Percentiles rank a stretch among this genome's conserved stretches.
phyloP scores from a whole-genome alignment of 2,888 invertebrate genomes.

The Danaus chrysippus region DNA sequence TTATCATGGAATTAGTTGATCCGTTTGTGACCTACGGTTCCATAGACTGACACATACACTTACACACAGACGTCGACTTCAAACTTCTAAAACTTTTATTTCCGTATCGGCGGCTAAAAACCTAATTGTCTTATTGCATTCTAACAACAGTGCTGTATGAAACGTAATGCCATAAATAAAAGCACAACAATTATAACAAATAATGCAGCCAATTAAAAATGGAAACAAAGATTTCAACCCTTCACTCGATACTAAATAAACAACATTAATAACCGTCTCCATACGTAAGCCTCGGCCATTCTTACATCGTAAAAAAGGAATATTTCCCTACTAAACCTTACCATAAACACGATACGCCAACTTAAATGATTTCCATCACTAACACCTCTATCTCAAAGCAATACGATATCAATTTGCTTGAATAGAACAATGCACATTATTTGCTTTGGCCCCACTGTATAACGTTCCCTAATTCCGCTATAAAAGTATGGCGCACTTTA shows the following conservation, averaged over 20 bases:
- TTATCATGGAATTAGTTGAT: too few relatives aligned
- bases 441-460: conserved; percentile 38
- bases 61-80: too few relatives aligned
- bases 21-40: too few relatives aligned
- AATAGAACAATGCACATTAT: neutral
- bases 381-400: conserved; percentile 26
- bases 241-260: conserved; percentile 48
- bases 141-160: too few relatives aligned
- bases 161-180: too few relatives aligned
- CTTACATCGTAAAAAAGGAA: conserved; percentile 73
- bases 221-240: conserved; percentile 15
- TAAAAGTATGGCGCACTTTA: conserved; percentile 72
- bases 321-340: conserved; percentile 71
- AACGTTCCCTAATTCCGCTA: conserved; percentile 66
- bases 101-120: too few relatives aligned
- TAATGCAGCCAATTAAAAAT: conserved; percentile 19
- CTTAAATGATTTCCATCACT: conserved; percentile 31
- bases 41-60: too few relatives aligned
- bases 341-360: conserved; percentile 60
- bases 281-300: conserved; percentile 67
- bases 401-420: conserved; percentile 32
- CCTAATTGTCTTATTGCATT: too few relatives aligned
- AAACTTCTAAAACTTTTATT: too few relatives aligned
- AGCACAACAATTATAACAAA: neutral
- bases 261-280: conserved; percentile 63